Evolutionary conservation across 2,113 vertebrate genomes (phyloP), one percentile per base, ranked within the genome.

Genomic region (Paraplagusia blochii): DNA sequence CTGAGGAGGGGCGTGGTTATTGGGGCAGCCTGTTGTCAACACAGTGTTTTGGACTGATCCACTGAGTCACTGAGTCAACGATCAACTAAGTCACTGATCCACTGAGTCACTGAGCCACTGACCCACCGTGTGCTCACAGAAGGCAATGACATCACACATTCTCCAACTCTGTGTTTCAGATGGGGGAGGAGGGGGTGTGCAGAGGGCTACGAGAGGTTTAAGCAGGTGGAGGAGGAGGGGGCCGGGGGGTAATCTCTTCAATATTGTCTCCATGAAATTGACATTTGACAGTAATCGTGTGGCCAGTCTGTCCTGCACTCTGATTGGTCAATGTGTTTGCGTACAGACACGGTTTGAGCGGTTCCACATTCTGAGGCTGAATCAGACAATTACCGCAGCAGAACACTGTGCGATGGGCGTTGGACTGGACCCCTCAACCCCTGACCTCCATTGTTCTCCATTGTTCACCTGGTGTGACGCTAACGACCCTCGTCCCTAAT

Each of bases 281-380:
- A 92, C 92, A 94, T 95, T 94, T 93, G 88, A 91, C 91, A 92
- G 90, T 92, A 94, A 94, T 92, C 93, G 92, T 92, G 91, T 85
- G 81, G 90, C 80, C 0, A 78, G 88, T 88, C 87, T 82, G 83
- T 89, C 74, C 85, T 39, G 70, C 63, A 77, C 81, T 86, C 58
- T 89, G 90, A 89, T 89, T 88, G 88, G 89, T 79, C 49, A 77
- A 89, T 89, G 88, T 88, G 84, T 85, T 91, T 88, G 87, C 85
- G 85, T 85, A 74, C 70, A 74, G 82, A 73, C 67, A 72, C 82
- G 18, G 34, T 36, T 45, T 79, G 85, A 87, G 65, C 43, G 56
- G 76, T 81, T 82, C 78, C 68, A 85, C 77, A 69, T 84, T 59
- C 74, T 75, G 48, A 18, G 54, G 19, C 48, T 77, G 69, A 79